Evolutionary conservation across 2,888 invertebrate genomes (phyloP).

Genomic region (Stenotaenia linearis): DNA sequence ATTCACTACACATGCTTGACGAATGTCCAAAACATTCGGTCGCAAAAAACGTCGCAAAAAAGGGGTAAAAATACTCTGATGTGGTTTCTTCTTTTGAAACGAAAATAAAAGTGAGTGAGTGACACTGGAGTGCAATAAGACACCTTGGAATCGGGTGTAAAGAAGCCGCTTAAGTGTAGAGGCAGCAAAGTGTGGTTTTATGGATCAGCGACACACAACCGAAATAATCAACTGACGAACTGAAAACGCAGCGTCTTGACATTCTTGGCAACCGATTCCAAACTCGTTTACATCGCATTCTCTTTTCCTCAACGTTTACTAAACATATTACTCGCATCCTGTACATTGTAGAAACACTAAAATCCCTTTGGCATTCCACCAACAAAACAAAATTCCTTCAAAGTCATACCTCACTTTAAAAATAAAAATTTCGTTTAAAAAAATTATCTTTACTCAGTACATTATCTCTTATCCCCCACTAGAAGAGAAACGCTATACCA

Average conservation of each 20-base stretch:
- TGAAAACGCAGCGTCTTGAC: not conserved
- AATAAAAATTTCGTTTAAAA: not conserved
- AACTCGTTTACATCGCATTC: constrained; percentile 1
- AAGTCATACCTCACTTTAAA: not conserved
- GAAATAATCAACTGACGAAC: constrained; percentile 19
- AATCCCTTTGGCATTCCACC: constrained; percentile 1
- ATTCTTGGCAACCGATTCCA: constrained; percentile 11
- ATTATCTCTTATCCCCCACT: not conserved
- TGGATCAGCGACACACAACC: constrained; percentile 16
- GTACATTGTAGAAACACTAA: not conserved
- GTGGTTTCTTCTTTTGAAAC: not conserved
- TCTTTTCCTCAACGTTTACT: constrained; percentile 3
- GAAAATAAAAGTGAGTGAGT: not conserved
- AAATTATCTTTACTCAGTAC: not conserved
- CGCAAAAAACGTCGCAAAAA: not conserved
- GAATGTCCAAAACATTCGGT: not conserved
- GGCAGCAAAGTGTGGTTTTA: constrained; percentile 23
- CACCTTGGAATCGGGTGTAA: constrained; percentile 5
- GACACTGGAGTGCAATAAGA: not conserved
- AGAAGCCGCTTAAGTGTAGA: constrained; percentile 22
- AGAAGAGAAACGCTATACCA: not conserved
- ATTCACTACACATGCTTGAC: not conserved
- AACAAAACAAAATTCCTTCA: not conserved
- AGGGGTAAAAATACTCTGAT: not conserved
- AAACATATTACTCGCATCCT: not conserved